A percentile compares a stretch with the other conserved stretches of the same genome.
Evolutionary conservation across 2,888 invertebrate species (phyloP).

Genomic region (Pilophorus perplexus): DNA sequence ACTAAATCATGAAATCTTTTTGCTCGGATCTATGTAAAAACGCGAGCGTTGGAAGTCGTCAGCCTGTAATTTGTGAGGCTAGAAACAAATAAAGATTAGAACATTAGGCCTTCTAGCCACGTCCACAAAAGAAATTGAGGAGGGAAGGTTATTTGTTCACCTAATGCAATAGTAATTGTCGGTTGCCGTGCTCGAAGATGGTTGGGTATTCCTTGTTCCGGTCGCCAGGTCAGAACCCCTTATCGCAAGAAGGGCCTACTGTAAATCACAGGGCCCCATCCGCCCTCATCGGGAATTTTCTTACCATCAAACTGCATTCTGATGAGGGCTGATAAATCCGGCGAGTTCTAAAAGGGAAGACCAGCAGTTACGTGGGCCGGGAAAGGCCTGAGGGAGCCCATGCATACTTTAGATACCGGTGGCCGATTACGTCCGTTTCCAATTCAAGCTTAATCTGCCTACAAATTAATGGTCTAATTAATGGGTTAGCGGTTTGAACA

Average conservation of each 20-base stretch:
- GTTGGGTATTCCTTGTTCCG: constrained; percentile 23
- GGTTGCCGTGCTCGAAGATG: constrained; percentile 40
- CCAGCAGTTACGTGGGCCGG: constrained; percentile 4
- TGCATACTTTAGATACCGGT: constrained; percentile 16
- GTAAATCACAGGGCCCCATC: constrained; percentile 22
- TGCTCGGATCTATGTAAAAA: too few relatives aligned
- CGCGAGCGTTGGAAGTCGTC: neutral
- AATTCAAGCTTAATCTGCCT: constrained; percentile 29
- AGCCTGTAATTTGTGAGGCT: neutral
- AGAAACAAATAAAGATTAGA: constrained; percentile 1
- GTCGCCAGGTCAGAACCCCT: constrained; percentile 30
- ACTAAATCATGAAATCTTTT: too few relatives aligned
- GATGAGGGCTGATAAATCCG: constrained; percentile 31
- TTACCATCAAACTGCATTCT: constrained; percentile 32
- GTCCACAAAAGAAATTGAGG: constrained; percentile 4
- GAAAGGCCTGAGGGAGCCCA: constrained; percentile 5
- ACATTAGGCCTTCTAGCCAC: constrained; percentile 1
- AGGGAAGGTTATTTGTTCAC: constrained; percentile 28
- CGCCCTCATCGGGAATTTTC: neutral
- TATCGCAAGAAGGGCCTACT: neutral
- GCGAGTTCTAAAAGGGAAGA: neutral
- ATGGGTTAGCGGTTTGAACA: neutral
- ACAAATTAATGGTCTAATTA: constrained; percentile 30
- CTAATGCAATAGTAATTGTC: constrained; percentile 40
- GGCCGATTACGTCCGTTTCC: constrained; percentile 36